Base-by-base conservation (phyloP, 2,888 invertebrate genomes). In the Parthenolecanium corni region DNA sequence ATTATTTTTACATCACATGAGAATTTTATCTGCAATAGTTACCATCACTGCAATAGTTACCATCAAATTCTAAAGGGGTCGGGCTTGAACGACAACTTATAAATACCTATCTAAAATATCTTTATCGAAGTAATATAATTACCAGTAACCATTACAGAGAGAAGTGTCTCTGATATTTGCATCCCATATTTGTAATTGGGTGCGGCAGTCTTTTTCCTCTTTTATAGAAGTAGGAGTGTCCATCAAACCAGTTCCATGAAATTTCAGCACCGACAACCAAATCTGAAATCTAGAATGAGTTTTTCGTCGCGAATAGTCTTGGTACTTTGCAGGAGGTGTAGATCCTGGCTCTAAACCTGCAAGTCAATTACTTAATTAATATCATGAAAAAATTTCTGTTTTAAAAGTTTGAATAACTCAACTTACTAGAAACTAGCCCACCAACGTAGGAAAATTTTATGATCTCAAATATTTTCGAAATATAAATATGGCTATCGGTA, bases 181-280 rank as follows among this genome's bases (percentile, higher is more conserved):
- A 72, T 90, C 89, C 89, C 89, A 90, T 68, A 90, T 83, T 75
- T 88, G 85, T 69, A 90, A 76, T 76, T 87, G 86, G 66, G 88
- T 88, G 46, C 85, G 82, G 72, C 89, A 90, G 68, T 87, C 84
- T 31, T 44, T 24, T 46, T 53, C 46, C 47, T 52, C 52, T 53
- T 63, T 63, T n/a, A 31, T 47, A 6, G 51, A 46, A 9, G 49
- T 25, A 5, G 65, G 51, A 6, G 82, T 80, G 70, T 80, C 80
- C 66, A 80, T 75, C 56, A 80, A 76, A 63, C 80, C 80, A 67
- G 83, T 82, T 68, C 87, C 82, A 76, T 89, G 86, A 75, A 89
- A 90, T 76, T 89, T 90, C 68, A 89, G 78, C 69, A 90, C 83
- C 5, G 89, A 88, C 68, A 90, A 79, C 90, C 90, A 90, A 5